These are phyloP conservation scores for Cryptoprocta ferox DNA, from an alignment of 2,797 vertebrate species.

Conservation along the genomic window DNA sequence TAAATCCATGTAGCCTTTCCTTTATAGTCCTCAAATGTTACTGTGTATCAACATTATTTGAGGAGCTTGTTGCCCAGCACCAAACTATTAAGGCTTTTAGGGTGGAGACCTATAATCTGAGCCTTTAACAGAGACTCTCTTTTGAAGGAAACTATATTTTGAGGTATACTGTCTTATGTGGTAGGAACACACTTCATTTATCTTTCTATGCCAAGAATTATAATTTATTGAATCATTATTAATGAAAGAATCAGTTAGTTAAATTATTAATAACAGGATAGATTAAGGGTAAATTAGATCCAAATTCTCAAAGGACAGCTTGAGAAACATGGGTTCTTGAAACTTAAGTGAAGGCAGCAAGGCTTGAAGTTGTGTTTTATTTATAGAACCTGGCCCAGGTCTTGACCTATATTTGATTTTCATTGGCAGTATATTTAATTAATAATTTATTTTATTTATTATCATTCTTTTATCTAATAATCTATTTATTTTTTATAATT, in stretches of 20 bases:
- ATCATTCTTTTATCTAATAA: too few relatives aligned
- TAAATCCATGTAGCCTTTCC: background rate
- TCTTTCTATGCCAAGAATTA: background rate
- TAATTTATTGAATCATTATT: background rate
- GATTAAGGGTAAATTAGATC: background rate
- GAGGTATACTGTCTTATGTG: background rate
- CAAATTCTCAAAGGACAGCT: background rate
- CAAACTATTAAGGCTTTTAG: background rate
- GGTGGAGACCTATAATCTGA: background rate
- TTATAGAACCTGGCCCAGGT: background rate
- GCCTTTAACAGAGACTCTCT: background rate
- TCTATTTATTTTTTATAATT: too few relatives aligned
- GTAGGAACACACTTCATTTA: background rate
- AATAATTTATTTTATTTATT: too few relatives aligned
- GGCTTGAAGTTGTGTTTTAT: fast-evolving
- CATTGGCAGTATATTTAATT: background rate
- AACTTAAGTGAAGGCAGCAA: background rate
- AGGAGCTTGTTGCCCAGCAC: background rate
- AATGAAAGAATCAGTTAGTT: background rate
- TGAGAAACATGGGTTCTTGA: background rate
- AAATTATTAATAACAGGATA: background rate
- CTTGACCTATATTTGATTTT: background rate
- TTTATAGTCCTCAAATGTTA: background rate
- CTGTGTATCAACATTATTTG: background rate
- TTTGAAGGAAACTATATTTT: background rate